Percentiles rank a stretch among this genome's conserved stretches.
Evolutionary conservation across 2,797 vertebrate genomes (phyloP).

Genomic region (Semotilus atromaculatus): DNA sequence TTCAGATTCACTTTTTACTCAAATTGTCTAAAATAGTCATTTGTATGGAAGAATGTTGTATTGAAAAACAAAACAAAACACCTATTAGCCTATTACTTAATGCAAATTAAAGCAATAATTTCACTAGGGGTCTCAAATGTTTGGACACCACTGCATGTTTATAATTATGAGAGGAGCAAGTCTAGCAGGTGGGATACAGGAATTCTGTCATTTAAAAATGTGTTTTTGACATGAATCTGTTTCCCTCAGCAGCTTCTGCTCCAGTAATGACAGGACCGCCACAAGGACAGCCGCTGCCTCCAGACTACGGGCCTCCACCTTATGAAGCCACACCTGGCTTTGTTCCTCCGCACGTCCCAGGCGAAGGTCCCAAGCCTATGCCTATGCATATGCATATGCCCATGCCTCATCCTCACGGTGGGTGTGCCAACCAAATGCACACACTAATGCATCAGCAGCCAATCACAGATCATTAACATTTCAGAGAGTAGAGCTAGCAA

Average conservation of each 20-base stretch:
- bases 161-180: background rate
- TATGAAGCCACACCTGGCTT: slow-evolving; percentile 90
- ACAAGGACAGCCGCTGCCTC: slow-evolving; percentile 82
- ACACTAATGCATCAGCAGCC: slow-evolving; percentile 1
- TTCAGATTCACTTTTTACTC: too few relatives aligned
- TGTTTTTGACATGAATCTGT: background rate
- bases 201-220: background rate
- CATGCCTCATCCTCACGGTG: slow-evolving; percentile 73
- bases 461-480: background rate
- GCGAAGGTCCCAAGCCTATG: slow-evolving; percentile 82
- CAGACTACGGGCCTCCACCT: slow-evolving; percentile 92
- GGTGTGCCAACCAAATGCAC: background rate
- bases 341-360: slow-evolving; percentile 86
- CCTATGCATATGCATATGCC: slow-evolving; percentile 75
- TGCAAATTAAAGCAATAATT: background rate
- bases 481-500: background rate
- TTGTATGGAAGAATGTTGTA: background rate
- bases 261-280: slow-evolving; percentile 80
- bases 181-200: background rate
- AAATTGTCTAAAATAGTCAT: background rate
- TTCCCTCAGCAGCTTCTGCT: slow-evolving; percentile 66
- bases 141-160: background rate
- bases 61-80: background rate
- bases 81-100: background rate
- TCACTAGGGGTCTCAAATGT: background rate